Evolutionary conservation across 2,797 vertebrate genomes (phyloP).

Genomic region (Chiloscyllium punctatum): DNA sequence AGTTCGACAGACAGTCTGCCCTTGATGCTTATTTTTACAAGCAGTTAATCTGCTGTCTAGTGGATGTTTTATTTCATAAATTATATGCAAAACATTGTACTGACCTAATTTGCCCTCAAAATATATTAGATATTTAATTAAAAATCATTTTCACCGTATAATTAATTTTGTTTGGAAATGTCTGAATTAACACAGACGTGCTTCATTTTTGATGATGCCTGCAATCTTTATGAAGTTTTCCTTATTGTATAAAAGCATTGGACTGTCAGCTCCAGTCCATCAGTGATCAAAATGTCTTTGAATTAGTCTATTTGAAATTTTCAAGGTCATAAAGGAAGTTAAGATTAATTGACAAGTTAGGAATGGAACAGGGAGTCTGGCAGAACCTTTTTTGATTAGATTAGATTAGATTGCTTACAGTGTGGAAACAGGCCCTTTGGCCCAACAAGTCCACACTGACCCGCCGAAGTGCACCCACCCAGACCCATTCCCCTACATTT

Average conservation of each 20-base stretch:
- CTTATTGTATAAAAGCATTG: background rate
- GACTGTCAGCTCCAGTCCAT: background rate
- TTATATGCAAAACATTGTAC: background rate
- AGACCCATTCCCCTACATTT: no score
- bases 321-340: background rate
- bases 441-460: no score
- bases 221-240: background rate
- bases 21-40: background rate
- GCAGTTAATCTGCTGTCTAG: background rate
- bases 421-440: no score
- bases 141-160: constrained; percentile 12
- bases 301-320: background rate
- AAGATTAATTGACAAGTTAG: background rate
- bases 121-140: constrained; percentile 7
- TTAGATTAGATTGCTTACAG: no score
- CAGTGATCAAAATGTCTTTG: background rate
- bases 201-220: background rate
- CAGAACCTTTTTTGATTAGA: background rate
- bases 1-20: background rate
- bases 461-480: no score
- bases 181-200: background rate
- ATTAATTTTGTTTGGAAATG: constrained; percentile 21
- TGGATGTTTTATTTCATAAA: background rate
- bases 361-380: background rate
- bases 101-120: constrained; percentile 6